These are phyloP conservation scores for Sterna hirundo DNA, from an alignment of 2,113 vertebrate species.

Conservation along the genomic window DNA sequence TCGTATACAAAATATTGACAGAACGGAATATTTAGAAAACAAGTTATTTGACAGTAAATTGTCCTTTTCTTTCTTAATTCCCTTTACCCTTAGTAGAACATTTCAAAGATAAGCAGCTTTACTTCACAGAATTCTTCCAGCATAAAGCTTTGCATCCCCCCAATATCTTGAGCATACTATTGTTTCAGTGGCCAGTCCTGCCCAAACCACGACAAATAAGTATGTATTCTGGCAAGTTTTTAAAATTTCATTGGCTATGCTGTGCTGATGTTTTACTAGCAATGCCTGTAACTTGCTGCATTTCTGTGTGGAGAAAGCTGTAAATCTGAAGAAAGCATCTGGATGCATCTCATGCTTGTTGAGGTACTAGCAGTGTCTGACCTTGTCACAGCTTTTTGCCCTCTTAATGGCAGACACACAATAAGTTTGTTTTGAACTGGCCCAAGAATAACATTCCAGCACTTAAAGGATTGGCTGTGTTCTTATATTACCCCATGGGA, in stretches of 20 bases:
- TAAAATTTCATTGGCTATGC: accelerated
- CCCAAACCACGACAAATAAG: not conserved
- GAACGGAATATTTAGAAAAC: not conserved
- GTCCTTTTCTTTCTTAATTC: not conserved
- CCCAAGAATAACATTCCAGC: not conserved
- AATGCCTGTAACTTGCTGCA: not conserved
- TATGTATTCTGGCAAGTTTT: not conserved
- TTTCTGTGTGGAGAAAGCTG: not conserved
- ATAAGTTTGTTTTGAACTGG: not conserved
- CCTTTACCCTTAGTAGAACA: not conserved
- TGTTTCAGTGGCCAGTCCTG: not conserved
- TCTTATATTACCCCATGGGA: not conserved
- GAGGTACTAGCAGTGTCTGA: not conserved
- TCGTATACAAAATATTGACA: not conserved
- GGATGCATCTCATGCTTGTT: not conserved
- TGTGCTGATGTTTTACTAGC: not conserved
- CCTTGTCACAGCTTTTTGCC: not conserved
- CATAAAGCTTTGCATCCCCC: not conserved
- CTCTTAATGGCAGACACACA: not conserved
- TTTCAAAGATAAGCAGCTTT: not conserved
- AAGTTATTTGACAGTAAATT: not conserved
- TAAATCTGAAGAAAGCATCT: not conserved
- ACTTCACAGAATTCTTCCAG: not conserved
- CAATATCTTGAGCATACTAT: not conserved
- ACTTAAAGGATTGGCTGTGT: not conserved